Evolutionary conservation across 2,888 invertebrate species (phyloP).

Genomic region (Tridacna gigas): DNA sequence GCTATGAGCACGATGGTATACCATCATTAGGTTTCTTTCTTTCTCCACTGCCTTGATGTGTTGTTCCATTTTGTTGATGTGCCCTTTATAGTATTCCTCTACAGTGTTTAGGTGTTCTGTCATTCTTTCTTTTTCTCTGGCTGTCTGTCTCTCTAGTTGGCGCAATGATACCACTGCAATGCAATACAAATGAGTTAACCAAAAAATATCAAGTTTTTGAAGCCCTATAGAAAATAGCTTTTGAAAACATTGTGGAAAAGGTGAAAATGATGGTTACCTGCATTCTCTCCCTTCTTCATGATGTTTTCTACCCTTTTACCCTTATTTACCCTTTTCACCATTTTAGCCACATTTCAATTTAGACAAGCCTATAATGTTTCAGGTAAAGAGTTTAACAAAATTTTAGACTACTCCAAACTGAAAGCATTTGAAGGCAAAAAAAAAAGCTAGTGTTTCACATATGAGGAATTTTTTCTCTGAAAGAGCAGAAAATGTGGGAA

Average conservation of each 20-base stretch:
- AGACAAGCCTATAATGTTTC: too few species aligned
- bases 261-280: background rate
- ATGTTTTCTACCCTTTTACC: background rate
- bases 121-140: constrained; percentile 72
- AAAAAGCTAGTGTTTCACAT: too few species aligned
- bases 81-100: constrained; percentile 74
- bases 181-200: background rate
- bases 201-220: background rate
- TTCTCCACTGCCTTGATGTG: constrained; percentile 72
- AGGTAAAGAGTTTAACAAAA: too few species aligned
- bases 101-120: constrained; percentile 70
- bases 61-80: constrained; percentile 70
- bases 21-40: constrained; percentile 82
- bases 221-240: background rate
- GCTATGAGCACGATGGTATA: constrained; percentile 31
- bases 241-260: background rate
- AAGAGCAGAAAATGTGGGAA: too few species aligned
- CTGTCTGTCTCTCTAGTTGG: constrained; percentile 76
- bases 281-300: background rate
- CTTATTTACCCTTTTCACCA: too few species aligned
- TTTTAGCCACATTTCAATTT: too few species aligned
- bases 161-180: constrained; percentile 76
- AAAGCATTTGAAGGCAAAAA: too few species aligned
- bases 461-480: too few species aligned
- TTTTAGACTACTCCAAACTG: too few species aligned